Percentiles rank a stretch among this genome's conserved stretches.
phyloP scores from a whole-genome alignment of 2,888 invertebrate genomes.

The Dryadula phaetusa region DNA sequence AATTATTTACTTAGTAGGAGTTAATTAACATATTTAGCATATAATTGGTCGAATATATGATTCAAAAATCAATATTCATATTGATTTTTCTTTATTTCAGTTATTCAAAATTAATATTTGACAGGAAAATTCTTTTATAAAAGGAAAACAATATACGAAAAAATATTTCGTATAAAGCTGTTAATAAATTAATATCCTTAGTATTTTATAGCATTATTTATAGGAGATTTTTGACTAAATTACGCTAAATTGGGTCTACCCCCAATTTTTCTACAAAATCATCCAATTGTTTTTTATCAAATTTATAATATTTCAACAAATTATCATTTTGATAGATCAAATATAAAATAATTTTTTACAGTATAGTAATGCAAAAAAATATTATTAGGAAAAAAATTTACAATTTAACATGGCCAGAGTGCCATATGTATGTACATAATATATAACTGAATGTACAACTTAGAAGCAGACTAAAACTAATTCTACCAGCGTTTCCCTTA shows the following conservation, averaged over 20 bases:
- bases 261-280: too few relatives aligned
- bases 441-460: background rate
- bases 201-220: background rate
- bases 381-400: too few relatives aligned
- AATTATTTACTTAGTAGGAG: background rate
- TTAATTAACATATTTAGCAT: background rate
- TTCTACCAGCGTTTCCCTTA: background rate
- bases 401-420: background rate
- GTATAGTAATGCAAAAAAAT: too few relatives aligned
- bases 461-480: background rate
- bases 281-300: too few relatives aligned
- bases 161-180: conserved; percentile 1
- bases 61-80: too few relatives aligned
- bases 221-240: background rate
- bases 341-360: too few relatives aligned
- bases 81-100: background rate
- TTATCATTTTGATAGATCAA: too few relatives aligned
- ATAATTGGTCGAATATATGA: too few relatives aligned
- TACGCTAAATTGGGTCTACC: background rate
- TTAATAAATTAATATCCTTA: background rate
- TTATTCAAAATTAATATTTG: background rate
- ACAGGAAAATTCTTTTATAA: background rate
- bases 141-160: too few relatives aligned
- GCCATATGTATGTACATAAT: background rate
- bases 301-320: too few relatives aligned